A percentile compares a stretch with the other conserved stretches of the same genome.
Conservation (phyloP, 2,797 vertebrate species). For the Danio tinwini region DNA sequence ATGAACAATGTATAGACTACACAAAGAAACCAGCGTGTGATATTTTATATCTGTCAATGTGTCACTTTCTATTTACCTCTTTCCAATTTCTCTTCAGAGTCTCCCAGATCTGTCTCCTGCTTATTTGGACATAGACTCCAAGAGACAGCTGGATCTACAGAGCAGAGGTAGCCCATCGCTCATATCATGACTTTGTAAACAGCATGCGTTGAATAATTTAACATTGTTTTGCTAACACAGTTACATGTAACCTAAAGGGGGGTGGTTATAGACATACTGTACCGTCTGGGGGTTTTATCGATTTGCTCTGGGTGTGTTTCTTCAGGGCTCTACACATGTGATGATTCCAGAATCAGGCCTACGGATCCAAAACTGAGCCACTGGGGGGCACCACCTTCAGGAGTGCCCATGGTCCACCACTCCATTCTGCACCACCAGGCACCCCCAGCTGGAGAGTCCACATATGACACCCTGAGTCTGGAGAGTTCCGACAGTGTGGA, state of each 20-base stretch:
- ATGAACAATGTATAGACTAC: background rate
- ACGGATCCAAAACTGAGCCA: slow-evolving; percentile 79
- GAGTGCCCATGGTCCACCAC: slow-evolving; percentile 83
- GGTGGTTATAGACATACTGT: background rate
- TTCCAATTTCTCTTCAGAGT: slow-evolving; percentile 68
- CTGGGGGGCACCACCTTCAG: slow-evolving; percentile 83
- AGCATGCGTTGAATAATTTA: slow-evolving; percentile 1
- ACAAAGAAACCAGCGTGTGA: background rate
- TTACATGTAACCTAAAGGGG: background rate
- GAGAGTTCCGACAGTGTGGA: slow-evolving; percentile 98
- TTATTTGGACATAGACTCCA: slow-evolving; percentile 88
- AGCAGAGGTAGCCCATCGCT: slow-evolving; percentile 83
- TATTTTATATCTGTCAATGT: slow-evolving; percentile 14
- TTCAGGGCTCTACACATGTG: slow-evolving; percentile 55
- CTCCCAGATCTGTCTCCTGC: slow-evolving; percentile 85
- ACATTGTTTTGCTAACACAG: background rate
- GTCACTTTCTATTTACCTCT: slow-evolving; percentile 11
- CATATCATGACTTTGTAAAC: background rate
- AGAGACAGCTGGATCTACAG: slow-evolving; percentile 84
- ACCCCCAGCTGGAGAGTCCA: slow-evolving; percentile 76
- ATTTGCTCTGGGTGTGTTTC: slow-evolving; percentile 17
- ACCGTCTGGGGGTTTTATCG: background rate
- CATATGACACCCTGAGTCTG: slow-evolving; percentile 95
- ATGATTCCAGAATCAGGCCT: slow-evolving; percentile 55
- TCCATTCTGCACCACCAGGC: slow-evolving; percentile 91